These are phyloP conservation scores for Ormyrus rosae DNA, from an alignment of 2,888 invertebrate species.

Conservation along the genomic window DNA sequence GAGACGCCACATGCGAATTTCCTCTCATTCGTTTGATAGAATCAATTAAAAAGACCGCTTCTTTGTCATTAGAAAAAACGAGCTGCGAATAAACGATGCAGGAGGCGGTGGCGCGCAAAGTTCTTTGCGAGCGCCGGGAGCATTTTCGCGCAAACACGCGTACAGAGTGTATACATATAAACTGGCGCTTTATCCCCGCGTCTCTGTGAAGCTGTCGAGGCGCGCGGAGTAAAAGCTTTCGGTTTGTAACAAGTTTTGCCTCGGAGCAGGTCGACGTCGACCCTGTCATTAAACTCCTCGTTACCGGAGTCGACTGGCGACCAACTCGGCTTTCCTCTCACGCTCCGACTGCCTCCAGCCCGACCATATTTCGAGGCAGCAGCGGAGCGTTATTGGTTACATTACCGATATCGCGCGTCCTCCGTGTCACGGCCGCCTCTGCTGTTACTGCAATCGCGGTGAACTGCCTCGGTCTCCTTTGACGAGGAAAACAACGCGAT, in stretches of 20 bases:
- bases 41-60: not conserved
- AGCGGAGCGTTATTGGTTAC: conserved; percentile 73
- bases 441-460: conserved; percentile 74
- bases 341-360: not conserved
- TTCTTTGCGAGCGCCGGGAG: conserved; percentile 26
- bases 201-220: too few relatives aligned
- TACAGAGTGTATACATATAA: not conserved
- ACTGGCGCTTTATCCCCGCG: not conserved
- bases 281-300: conserved; percentile 74
- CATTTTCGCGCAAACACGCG: conserved; percentile 27
- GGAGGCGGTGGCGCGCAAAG: not conserved
- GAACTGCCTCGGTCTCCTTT: conserved; percentile 62
- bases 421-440: conserved; percentile 69
- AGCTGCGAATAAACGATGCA: not conserved
- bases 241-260: conserved; percentile 59
- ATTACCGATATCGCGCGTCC: conserved; percentile 75
- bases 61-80: not conserved
- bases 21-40: too few relatives aligned
- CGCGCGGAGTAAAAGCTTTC: conserved; percentile 35
- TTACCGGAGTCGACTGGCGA: conserved; percentile 17
- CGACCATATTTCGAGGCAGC: conserved; percentile 7
- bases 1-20: too few relatives aligned
- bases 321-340: conserved; percentile 27
- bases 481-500: conserved; percentile 65
- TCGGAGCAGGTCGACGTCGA: conserved; percentile 67